Evolutionary conservation across 2,797 vertebrate species (phyloP).

Genomic region (Podarcis lilfordi): DNA sequence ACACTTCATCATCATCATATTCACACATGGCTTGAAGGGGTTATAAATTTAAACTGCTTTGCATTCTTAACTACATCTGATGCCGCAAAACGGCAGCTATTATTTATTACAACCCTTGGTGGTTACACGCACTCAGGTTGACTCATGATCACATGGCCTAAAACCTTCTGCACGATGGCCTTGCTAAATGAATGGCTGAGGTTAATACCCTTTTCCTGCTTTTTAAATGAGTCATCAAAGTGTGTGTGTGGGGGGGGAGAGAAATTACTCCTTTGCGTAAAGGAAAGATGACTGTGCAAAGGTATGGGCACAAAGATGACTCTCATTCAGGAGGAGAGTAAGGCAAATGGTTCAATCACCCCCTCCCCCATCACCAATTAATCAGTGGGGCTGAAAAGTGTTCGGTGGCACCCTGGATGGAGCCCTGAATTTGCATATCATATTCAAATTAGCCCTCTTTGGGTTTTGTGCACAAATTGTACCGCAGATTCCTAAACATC

Average conservation of each 20-base stretch:
- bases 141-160: conserved; percentile 51
- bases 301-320: background rate
- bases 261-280: background rate
- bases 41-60: conserved; percentile 55
- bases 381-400: background rate
- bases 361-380: too few relatives aligned
- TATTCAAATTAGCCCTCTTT: background rate
- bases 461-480: too few relatives aligned
- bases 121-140: conserved; percentile 38
- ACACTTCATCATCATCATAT: conserved; percentile 57
- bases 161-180: conserved; percentile 26
- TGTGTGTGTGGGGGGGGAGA: too few relatives aligned
- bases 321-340: background rate
- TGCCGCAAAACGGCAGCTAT: conserved; percentile 42
- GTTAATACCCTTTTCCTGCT: conserved; percentile 47
- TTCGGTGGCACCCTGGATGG: background rate
- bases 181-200: conserved; percentile 46
- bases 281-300: background rate
- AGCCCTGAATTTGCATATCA: background rate
- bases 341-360: too few relatives aligned
- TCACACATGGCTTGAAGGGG: conserved; percentile 59
- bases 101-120: conserved; percentile 58
- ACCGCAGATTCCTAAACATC: background rate
- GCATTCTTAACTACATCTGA: conserved; percentile 44
- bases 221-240: background rate